Percentiles rank a stretch among this genome's conserved stretches.
These are phyloP conservation scores for Thomomys bottae DNA, from an alignment of 2,113 vertebrate species.

Conservation along the genomic window DNA sequence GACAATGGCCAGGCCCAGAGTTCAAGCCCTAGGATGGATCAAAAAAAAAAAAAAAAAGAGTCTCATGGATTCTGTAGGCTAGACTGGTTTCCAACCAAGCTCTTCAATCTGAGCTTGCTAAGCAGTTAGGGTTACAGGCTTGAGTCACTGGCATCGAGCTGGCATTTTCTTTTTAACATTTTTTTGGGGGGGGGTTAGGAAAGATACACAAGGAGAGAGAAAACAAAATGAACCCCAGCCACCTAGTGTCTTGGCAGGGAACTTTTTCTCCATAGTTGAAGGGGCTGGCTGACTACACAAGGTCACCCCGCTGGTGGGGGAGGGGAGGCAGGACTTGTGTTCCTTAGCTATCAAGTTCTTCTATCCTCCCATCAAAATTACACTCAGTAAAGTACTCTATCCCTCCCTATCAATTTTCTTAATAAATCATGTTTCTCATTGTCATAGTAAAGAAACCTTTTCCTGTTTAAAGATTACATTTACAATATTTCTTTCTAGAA, in stretches of 20 bases:
- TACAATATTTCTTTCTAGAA: neutral
- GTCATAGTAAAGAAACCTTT: neutral
- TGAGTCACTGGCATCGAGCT: too few relatives aligned
- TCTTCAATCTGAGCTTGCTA: too few relatives aligned
- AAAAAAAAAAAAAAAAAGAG: too few relatives aligned
- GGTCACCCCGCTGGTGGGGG: neutral
- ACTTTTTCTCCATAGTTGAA: fast-evolving
- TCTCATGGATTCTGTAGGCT: too few relatives aligned
- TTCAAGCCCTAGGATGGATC: too few relatives aligned
- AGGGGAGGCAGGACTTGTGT: too few relatives aligned
- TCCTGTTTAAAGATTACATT: neutral
- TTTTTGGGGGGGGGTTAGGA: neutral
- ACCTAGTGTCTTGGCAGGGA: neutral
- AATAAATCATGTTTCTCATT: neutral
- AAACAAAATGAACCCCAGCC: neutral
- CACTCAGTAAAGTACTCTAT: neutral
- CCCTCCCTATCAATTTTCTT: neutral
- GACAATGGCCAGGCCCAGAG: too few relatives aligned
- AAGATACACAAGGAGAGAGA: neutral
- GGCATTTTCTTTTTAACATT: too few relatives aligned
- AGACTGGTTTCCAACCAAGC: too few relatives aligned
- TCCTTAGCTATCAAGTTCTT: neutral
- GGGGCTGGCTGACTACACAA: too few relatives aligned
- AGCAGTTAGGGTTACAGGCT: too few relatives aligned
- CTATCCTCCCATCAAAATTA: neutral